phyloP scores from a whole-genome alignment of 2,888 invertebrate species.

The Phrixothrix hirtus region DNA sequence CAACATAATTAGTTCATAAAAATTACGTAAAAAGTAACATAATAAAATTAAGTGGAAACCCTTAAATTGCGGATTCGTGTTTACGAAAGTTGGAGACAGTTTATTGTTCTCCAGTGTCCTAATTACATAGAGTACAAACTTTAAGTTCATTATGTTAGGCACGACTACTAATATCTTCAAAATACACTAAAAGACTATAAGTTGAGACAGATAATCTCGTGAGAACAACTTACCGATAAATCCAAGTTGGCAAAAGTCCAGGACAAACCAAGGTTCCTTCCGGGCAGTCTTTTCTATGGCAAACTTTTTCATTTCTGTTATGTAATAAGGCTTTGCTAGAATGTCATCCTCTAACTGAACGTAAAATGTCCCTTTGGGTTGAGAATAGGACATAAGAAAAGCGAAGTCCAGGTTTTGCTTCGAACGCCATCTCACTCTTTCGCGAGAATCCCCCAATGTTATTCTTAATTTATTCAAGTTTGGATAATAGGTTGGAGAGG shows the following conservation, averaged over 20 bases:
- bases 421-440: conserved; percentile 87
- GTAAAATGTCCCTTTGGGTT: conserved; percentile 85
- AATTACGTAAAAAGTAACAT: too few relatives aligned
- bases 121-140: not conserved
- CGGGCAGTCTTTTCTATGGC: conserved; percentile 75
- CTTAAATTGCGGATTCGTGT: conserved; percentile 6
- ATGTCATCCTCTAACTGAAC: conserved; percentile 95
- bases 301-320: conserved; percentile 82
- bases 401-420: conserved; percentile 95
- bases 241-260: conserved; percentile 92
- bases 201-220: conserved; percentile 1
- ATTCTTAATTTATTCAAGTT: conserved; percentile 75
- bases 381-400: conserved; percentile 92
- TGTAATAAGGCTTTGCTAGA: conserved; percentile 80
- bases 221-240: conserved; percentile 74
- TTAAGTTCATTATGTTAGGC: conserved; percentile 2
- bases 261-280: conserved; percentile 83
- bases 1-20: too few relatives aligned
- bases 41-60: too few relatives aligned
- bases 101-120: not conserved
- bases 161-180: conserved; percentile 1
- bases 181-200: conserved; percentile 3
- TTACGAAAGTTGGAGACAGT: not conserved
- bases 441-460: conserved; percentile 83
- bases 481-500: conserved; percentile 85